phyloP scores from a whole-genome alignment of 2,888 invertebrate genomes.

The Balanococcus diminutus region DNA sequence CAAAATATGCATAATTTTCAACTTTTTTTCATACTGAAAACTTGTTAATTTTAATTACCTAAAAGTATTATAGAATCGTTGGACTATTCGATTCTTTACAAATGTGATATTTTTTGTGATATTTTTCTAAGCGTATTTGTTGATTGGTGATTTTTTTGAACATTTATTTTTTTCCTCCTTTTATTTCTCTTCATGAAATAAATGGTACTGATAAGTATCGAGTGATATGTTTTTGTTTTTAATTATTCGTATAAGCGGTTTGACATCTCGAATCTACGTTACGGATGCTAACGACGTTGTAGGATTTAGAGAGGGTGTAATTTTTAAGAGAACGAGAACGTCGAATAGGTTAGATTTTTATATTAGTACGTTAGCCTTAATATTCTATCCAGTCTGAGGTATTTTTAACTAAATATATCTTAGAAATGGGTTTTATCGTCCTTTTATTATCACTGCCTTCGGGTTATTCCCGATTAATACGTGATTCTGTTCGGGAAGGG shows the following conservation, averaged over 20 bases:
- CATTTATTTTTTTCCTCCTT: not conserved
- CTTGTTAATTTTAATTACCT: not conserved
- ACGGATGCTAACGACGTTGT: not conserved
- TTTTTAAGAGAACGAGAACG: not conserved
- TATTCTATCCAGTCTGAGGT: too few relatives aligned
- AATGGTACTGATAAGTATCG: conserved; percentile 34
- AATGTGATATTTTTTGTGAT: not conserved
- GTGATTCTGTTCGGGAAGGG: too few relatives aligned
- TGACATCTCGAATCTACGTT: not conserved
- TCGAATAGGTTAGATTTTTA: not conserved
- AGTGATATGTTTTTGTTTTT: not conserved
- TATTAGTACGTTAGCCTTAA: too few relatives aligned
- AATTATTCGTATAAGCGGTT: not conserved
- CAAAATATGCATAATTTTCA: not conserved
- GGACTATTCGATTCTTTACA: not conserved
- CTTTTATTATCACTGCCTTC: too few relatives aligned
- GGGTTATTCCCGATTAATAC: too few relatives aligned
- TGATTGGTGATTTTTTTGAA: not conserved
- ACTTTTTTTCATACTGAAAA: not conserved
- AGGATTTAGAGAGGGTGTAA: not conserved
- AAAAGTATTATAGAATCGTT: not conserved
- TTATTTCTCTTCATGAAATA: conserved; percentile 10
- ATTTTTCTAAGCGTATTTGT: not conserved
- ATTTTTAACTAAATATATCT: too few relatives aligned
- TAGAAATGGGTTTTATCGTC: too few relatives aligned